Conservation (phyloP, 2,888 invertebrate species). For the Smittia aterrima region DNA sequence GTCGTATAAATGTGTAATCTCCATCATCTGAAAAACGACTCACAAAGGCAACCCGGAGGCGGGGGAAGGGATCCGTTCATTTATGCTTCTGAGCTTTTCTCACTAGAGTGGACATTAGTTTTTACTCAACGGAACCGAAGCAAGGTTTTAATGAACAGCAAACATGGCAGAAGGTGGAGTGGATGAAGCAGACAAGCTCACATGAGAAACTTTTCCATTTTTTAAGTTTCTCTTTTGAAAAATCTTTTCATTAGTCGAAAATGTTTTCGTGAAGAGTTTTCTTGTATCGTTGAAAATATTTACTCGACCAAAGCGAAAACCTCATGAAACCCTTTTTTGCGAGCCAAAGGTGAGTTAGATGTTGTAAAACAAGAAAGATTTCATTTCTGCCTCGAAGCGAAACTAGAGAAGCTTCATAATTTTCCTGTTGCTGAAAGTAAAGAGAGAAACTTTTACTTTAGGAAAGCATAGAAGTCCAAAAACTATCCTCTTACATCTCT, state of each 20-base stretch:
- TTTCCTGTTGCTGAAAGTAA: background rate
- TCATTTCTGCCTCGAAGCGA: background rate
- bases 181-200: constrained; percentile 12
- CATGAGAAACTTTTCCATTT: constrained; percentile 20
- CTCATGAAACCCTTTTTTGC: background rate
- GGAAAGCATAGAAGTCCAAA: background rate
- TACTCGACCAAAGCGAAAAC: background rate
- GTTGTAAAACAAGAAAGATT: background rate
- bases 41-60: background rate
- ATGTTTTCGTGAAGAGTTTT: background rate
- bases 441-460: background rate
- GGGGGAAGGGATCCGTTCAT: background rate
- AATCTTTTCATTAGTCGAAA: constrained; percentile 36
- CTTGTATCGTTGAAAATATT: constrained; percentile 23
- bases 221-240: constrained; percentile 24
- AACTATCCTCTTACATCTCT: too few relatives aligned
- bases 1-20: constrained; percentile 25
- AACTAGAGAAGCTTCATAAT: background rate
- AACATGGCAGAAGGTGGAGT: background rate
- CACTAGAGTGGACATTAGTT: constrained; percentile 34
- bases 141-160: constrained; percentile 34
- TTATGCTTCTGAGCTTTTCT: constrained; percentile 10
- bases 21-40: constrained; percentile 15
- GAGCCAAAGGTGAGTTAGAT: background rate
- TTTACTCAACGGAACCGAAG: background rate